Evolutionary conservation across 2,888 invertebrate species (phyloP), one percentile per base, ranked within the genome.

Genomic region (Leptopilina syphax): DNA sequence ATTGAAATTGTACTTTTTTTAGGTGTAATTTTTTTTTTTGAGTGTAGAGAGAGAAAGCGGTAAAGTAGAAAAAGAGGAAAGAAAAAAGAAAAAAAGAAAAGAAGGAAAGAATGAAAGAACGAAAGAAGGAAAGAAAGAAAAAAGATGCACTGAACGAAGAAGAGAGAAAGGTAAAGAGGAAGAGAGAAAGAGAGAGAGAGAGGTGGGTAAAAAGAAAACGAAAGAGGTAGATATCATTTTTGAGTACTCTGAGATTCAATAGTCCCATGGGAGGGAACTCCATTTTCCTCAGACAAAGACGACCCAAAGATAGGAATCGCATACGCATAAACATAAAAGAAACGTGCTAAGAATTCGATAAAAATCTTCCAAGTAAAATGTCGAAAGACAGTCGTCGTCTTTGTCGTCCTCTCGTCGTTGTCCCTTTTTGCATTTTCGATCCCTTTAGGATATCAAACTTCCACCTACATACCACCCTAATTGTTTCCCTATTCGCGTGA

Each of bases 201-300:
- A 66, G 9, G 47, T 9, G 70, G 41, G 79, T 68, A 68, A 79
- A 41, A 54, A 70, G 77, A 73, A 70, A 70, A 78, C 66, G 77
- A 77, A 78, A 77, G 78, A 78, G 80, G 65, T 24, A 78, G 68
- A 68, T 73, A 73, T 73, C 73, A 73, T 73, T 73, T 73, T 73
- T 73, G 73, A 73, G 73, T 34, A 73, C 73, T 73, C 73, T 54
- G 73, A 73, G 73, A 73, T 73, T 73, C 73, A 73, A 73, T 73
- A 57, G 73, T 73, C 73, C 57, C 34, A 18, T 27, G 73, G 73
- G 73, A 73, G 57, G 73, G 73, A 73, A 73, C 73, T 73, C 73
- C 73, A 73, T 73, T 73, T 73, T 13, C 34, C 73, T 57, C 57
- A 54, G 73, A 73, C 73, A 73, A 73, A 73, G 73, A 73, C 54